phyloP scores from a whole-genome alignment of 64 coral and sea anemone genomes.

The Platygyra sinensis region DNA sequence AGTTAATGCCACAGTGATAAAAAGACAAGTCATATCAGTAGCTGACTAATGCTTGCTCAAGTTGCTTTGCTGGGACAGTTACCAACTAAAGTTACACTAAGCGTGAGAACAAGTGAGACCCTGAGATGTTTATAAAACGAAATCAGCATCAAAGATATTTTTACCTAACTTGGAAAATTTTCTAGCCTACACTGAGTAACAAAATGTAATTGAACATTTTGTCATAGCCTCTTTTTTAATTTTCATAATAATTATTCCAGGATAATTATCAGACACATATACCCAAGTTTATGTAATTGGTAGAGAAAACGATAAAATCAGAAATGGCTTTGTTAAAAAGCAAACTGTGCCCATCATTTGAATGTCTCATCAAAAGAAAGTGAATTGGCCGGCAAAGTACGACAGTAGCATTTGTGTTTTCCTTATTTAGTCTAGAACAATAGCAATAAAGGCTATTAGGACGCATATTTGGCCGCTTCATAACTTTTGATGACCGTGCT shows the following conservation, averaged over 20 bases:
- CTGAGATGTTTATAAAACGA: not conserved
- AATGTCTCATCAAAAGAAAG: not conserved
- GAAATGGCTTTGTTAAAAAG: constrained; percentile 1
- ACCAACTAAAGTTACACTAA: no score
- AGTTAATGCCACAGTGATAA: not conserved
- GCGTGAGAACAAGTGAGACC: no score
- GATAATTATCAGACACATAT: not conserved
- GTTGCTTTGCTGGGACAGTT: no score
- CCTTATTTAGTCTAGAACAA: not conserved
- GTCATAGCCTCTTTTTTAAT: not conserved
- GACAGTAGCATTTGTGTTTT: not conserved
- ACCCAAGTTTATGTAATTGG: not conserved
- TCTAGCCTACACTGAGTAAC: no score
- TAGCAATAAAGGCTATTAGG: not conserved
- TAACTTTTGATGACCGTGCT: not conserved
- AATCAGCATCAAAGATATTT: not conserved
- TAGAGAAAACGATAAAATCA: constrained; percentile 2
- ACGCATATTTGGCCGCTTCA: constrained; percentile 6
- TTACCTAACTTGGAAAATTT: not conserved
- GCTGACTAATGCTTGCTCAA: no score
- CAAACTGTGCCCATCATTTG: not conserved
- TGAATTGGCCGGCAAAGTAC: constrained; percentile 14
- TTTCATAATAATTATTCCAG: not conserved
- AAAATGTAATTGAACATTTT: not conserved
- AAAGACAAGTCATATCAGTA: not conserved